These are phyloP conservation scores for Sylvicola fuscatus DNA, from an alignment of 2,888 invertebrate species.

Conservation along the genomic window DNA sequence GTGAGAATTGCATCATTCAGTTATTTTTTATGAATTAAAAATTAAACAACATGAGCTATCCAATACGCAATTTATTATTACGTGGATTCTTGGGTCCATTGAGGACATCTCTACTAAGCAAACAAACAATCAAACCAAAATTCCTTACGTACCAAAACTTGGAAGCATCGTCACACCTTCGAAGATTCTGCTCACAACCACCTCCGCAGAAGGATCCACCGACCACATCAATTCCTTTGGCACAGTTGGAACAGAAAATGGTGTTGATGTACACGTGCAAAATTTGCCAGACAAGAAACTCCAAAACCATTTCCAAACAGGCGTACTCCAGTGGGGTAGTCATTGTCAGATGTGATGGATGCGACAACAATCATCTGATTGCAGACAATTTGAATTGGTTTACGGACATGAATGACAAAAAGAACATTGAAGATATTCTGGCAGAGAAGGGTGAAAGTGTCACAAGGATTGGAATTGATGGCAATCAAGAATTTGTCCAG, in stretches of 20 bases:
- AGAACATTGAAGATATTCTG: conserved; percentile 81
- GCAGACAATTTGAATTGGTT: conserved; percentile 97
- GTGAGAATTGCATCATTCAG: too few relatives aligned
- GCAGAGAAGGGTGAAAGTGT: conserved; percentile 74
- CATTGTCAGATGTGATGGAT: conserved; percentile 74
- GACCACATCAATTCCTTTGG: too few relatives aligned
- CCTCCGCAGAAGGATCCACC: too few relatives aligned
- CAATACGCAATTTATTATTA: too few relatives aligned
- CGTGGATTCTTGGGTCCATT: too few relatives aligned
- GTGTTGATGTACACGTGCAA: conserved; percentile 75
- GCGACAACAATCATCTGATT: conserved; percentile 78
- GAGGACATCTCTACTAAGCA: too few relatives aligned
- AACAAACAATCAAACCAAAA: too few relatives aligned
- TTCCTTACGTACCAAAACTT: too few relatives aligned
- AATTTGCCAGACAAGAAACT: conserved; percentile 57
- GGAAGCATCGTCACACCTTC: too few relatives aligned
- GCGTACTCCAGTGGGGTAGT: conserved; percentile 82
- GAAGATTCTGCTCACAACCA: too few relatives aligned
- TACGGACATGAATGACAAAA: conserved; percentile 47
- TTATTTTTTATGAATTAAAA: too few relatives aligned
- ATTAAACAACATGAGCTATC: too few relatives aligned
- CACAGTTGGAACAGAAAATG: conserved; percentile 30
- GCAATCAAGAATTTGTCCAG: neutral
- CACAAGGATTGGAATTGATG: conserved; percentile 26
- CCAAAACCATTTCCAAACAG: conserved; percentile 61